Percentiles rank a stretch among this genome's conserved stretches.
Conservation (phyloP, 1,140 invertebrate species). For the Monochamus saltuarius region DNA sequence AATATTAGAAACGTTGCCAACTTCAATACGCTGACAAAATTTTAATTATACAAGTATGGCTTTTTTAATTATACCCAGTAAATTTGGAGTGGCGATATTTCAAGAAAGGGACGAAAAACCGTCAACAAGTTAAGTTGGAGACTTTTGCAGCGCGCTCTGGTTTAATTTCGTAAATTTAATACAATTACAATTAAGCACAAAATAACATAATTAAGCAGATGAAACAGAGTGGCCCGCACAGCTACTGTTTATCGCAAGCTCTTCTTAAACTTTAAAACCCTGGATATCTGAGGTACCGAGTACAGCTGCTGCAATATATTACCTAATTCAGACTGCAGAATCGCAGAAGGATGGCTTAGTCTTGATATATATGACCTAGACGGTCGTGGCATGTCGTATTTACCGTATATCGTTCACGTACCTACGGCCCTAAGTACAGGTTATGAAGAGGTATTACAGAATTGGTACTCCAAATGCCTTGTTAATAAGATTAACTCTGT, state of each 20-base stretch:
- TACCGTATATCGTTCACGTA: conserved; percentile 10
- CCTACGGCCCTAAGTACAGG: not conserved
- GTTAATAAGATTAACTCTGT: conserved; percentile 4
- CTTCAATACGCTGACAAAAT: too few relatives aligned
- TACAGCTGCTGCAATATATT: conserved; percentile 2
- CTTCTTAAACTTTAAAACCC: conserved; percentile 19
- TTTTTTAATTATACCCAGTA: not conserved
- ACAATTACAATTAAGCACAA: conserved; percentile 34
- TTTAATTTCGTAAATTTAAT: conserved; percentile 35
- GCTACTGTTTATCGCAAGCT: conserved; percentile 15
- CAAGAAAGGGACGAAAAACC: conserved; percentile 22
- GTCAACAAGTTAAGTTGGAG: conserved; percentile 31
- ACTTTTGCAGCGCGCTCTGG: conserved; percentile 22
- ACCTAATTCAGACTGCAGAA: conserved; percentile 8
- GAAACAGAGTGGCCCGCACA: conserved; percentile 26
- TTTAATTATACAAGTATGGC: too few relatives aligned
- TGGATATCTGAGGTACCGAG: conserved; percentile 17
- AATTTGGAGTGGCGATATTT: conserved; percentile 30
- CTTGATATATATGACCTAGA: conserved; percentile 12
- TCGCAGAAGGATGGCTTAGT: conserved; percentile 9
- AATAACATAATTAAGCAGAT: conserved; percentile 33
- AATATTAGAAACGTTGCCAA: too few relatives aligned
- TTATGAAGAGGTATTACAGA: conserved; percentile 8
- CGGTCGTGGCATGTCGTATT: conserved; percentile 2
- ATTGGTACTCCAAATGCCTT: conserved; percentile 9